phyloP scores from a whole-genome alignment of 1,140 invertebrate genomes.

The Neocloeon triangulifer region DNA sequence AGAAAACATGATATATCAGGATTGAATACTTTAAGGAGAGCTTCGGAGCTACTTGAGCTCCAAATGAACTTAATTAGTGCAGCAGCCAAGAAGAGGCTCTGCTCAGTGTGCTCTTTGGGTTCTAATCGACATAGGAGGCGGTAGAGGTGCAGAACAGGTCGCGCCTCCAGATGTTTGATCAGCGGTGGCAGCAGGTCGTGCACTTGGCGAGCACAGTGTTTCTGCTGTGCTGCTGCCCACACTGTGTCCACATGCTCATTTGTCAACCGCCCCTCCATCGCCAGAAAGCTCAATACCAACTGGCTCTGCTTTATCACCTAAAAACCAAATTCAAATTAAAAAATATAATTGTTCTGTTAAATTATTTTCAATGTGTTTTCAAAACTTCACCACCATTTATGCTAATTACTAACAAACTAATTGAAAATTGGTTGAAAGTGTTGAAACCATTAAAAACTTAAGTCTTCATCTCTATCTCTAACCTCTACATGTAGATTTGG shows the following conservation, averaged over 20 bases:
- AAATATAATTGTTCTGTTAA: neutral
- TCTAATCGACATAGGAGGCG: conserved; percentile 61
- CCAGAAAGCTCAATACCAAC: conserved; percentile 75
- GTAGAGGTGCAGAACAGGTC: conserved; percentile 70
- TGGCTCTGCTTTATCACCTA: conserved; percentile 85
- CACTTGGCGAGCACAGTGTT: conserved; percentile 82
- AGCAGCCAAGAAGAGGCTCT: conserved; percentile 72
- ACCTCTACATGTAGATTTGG: conserved; percentile 89
- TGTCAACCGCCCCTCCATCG: conserved; percentile 72
- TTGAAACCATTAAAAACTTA: neutral
- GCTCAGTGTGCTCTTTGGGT: conserved; percentile 77
- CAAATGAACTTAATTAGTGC: conserved; percentile 75
- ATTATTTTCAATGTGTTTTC: neutral
- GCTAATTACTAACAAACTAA: neutral
- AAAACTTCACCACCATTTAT: neutral
- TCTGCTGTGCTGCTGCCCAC: conserved; percentile 80
- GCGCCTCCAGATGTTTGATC: conserved; percentile 71
- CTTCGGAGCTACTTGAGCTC: conserved; percentile 43
- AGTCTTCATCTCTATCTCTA: conserved; percentile 9
- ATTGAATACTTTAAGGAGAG: conserved; percentile 9
- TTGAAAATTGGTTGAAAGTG: neutral
- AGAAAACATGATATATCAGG: conserved; percentile 8
- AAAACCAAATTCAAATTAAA: conserved; percentile 6
- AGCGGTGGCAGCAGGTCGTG: conserved; percentile 73
- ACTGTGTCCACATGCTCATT: conserved; percentile 81